A percentile compares a stretch with the other conserved stretches of the same genome.
phyloP scores from a whole-genome alignment of 2,888 invertebrate species.

The Monopis laevigella region DNA sequence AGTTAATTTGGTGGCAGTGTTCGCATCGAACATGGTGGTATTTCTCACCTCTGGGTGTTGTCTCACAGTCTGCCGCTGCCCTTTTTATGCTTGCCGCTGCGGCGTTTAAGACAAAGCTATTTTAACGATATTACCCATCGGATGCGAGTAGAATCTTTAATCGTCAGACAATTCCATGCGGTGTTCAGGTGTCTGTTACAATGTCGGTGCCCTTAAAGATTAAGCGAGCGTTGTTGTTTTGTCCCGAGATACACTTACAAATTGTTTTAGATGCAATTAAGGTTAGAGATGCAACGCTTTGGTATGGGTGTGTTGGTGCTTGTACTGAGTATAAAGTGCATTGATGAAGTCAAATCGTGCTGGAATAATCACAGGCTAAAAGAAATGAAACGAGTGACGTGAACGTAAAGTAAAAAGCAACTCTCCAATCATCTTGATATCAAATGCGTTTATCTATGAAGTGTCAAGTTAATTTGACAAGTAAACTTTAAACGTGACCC shows the following conservation, averaged over 20 bases:
- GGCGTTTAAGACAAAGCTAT: slow-evolving; percentile 62
- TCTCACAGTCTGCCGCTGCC: slow-evolving; percentile 21
- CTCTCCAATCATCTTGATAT: slow-evolving; percentile 46
- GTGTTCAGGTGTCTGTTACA: slow-evolving; percentile 35
- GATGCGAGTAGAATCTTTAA: slow-evolving; percentile 63
- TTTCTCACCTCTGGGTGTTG: slow-evolving; percentile 59
- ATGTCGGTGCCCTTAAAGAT: slow-evolving; percentile 60
- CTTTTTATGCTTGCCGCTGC: slow-evolving; percentile 50
- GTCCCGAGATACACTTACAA: slow-evolving; percentile 30
- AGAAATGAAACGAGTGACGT: slow-evolving; percentile 48
- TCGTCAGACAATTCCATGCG: slow-evolving; percentile 42
- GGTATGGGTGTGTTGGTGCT: slow-evolving; percentile 25
- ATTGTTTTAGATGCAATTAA: slow-evolving; percentile 58
- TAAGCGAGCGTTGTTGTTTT: slow-evolving; percentile 34
- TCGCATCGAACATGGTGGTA: slow-evolving; percentile 29
- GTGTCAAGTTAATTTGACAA: background rate
- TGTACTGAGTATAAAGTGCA: slow-evolving; percentile 50
- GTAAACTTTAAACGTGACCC: too few species aligned
- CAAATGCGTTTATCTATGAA: slow-evolving; percentile 1
- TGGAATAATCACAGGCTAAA: slow-evolving; percentile 58
- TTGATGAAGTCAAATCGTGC: slow-evolving; percentile 35
- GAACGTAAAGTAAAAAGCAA: slow-evolving; percentile 11
- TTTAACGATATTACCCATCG: slow-evolving; percentile 64
- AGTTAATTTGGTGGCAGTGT: slow-evolving; percentile 19
- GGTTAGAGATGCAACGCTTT: slow-evolving; percentile 30